These are phyloP conservation scores for Andrena fulva DNA, from an alignment of 2,888 invertebrate genomes.

Conservation along the genomic window DNA sequence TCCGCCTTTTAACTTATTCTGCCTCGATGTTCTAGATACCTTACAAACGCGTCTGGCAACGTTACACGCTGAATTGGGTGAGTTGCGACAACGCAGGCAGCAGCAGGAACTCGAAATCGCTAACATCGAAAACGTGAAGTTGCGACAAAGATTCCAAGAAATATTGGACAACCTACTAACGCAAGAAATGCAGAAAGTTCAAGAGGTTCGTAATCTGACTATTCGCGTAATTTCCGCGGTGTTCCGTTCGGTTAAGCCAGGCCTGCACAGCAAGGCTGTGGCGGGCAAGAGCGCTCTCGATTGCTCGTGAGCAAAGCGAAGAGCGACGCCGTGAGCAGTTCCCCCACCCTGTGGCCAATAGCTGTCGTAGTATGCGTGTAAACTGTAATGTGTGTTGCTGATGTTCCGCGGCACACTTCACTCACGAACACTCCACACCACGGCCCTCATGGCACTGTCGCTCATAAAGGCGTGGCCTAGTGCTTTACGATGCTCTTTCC, in stretches of 20 bases:
- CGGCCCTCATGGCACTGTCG: too few relatives aligned
- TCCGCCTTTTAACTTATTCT: background rate
- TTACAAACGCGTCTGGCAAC: constrained; percentile 89
- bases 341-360: too few relatives aligned
- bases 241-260: background rate
- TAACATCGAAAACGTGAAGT: constrained; percentile 93
- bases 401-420: too few relatives aligned
- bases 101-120: constrained; percentile 94
- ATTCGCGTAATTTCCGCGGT: background rate
- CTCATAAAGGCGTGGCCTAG: too few relatives aligned
- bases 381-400: too few relatives aligned
- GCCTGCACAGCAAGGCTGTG: too few relatives aligned
- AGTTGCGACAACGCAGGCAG: constrained; percentile 90
- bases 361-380: too few relatives aligned
- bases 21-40: constrained; percentile 79
- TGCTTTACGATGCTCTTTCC: too few relatives aligned
- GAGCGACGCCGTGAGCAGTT: too few relatives aligned
- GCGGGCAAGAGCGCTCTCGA: too few relatives aligned
- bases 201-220: constrained; percentile 86
- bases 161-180: constrained; percentile 91
- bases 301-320: too few relatives aligned
- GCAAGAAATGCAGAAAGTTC: constrained; percentile 92
- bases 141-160: constrained; percentile 93
- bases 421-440: too few relatives aligned
- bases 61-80: constrained; percentile 90